These are phyloP conservation scores for Mus spretus DNA, from an alignment of 2,797 vertebrate species.

Conservation along the genomic window DNA sequence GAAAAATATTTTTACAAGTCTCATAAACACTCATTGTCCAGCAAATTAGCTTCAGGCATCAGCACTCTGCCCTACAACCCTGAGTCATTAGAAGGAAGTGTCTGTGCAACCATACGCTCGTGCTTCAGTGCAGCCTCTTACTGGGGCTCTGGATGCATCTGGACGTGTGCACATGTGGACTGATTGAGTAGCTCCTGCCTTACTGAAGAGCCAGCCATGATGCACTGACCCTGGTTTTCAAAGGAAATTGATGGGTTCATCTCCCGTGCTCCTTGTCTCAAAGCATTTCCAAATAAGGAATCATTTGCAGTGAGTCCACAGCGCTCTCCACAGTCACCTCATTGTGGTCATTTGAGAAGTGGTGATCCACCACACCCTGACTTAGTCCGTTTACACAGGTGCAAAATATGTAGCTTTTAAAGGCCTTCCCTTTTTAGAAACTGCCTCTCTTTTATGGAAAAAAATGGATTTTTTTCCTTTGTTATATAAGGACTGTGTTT, in stretches of 20 bases:
- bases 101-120: fast-evolving
- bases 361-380: neutral
- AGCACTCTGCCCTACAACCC: neutral
- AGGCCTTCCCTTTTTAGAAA: neutral
- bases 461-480: neutral
- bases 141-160: neutral
- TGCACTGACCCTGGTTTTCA: neutral
- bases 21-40: neutral
- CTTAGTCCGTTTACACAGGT: neutral
- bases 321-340: neutral
- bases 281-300: neutral
- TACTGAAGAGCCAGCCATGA: neutral
- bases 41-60: neutral
- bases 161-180: neutral
- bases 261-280: neutral
- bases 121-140: neutral
- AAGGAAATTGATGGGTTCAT: neutral
- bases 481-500: neutral
- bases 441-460: neutral
- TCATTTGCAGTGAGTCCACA: neutral
- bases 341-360: neutral
- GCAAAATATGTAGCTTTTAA: neutral
- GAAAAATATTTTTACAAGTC: neutral
- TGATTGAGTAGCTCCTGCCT: fast-evolving
- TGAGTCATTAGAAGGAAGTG: neutral